Evolutionary conservation across 2,888 invertebrate species (phyloP).

Genomic region (Lottia scabra): DNA sequence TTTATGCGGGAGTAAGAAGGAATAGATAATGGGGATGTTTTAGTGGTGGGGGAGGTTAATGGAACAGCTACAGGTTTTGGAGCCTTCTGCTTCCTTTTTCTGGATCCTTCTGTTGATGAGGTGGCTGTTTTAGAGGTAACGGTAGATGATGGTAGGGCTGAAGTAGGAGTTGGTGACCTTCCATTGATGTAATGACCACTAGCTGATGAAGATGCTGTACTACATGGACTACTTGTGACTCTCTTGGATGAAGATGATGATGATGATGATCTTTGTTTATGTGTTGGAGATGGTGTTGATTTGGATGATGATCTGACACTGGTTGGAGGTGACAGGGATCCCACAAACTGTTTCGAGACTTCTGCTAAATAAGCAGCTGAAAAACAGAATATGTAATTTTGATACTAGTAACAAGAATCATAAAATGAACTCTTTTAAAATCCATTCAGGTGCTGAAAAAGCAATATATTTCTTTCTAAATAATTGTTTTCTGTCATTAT

Average conservation of each 20-base stretch:
- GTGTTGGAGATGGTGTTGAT: slow-evolving; percentile 27
- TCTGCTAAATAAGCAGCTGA: slow-evolving; percentile 5
- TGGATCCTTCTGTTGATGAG: not conserved
- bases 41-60: slow-evolving; percentile 12
- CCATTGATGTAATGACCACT: slow-evolving; percentile 1
- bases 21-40: slow-evolving; percentile 18
- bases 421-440: too few relatives aligned
- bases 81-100: slow-evolving; percentile 14
- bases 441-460: too few relatives aligned
- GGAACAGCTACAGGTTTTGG: slow-evolving; percentile 6
- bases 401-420: too few relatives aligned
- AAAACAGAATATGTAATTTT: not conserved
- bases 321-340: not conserved
- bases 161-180: not conserved
- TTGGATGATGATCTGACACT: slow-evolving; percentile 11
- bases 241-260: slow-evolving; percentile 19
- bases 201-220: slow-evolving; percentile 7
- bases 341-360: slow-evolving; percentile 13
- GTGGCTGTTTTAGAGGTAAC: slow-evolving; percentile 15
- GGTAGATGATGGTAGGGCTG: not conserved
- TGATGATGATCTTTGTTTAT: slow-evolving; percentile 9
- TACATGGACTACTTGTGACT: slow-evolving; percentile 11
- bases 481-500: too few relatives aligned
- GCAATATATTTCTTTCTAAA: too few relatives aligned
- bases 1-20: not conserved